These are phyloP conservation scores for Bombylius discolor DNA, from an alignment of 2,888 invertebrate species.

Conservation along the genomic window DNA sequence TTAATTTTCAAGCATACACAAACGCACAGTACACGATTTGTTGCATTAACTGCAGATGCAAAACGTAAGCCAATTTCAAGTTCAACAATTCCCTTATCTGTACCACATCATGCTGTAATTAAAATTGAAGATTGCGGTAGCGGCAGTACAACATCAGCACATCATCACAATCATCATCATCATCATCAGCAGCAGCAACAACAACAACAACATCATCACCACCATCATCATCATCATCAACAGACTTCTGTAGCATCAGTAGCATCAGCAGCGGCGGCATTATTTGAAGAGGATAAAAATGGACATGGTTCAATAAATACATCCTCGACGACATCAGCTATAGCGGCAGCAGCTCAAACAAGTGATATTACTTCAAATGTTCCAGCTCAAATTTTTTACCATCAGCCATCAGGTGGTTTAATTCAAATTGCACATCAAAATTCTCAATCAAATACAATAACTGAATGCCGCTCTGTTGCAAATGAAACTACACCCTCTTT, in stretches of 20 bases:
- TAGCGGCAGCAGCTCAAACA: conserved; percentile 15
- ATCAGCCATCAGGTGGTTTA: conserved; percentile 13
- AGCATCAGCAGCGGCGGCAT: conserved; percentile 20
- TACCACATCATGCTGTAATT: conserved; percentile 45
- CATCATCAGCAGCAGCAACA: conserved; percentile 16
- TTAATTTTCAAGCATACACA: conserved; percentile 39
- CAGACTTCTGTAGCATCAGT: conserved; percentile 22
- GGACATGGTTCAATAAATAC: neutral
- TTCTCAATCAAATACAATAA: conserved; percentile 3
- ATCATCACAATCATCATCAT: conserved; percentile 27
- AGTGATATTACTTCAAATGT: conserved; percentile 12
- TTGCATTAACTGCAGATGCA: conserved; percentile 45
- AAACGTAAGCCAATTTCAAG: conserved; percentile 35
- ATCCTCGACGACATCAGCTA: conserved; percentile 16
- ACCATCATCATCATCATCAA: conserved; percentile 23
- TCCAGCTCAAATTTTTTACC: conserved; percentile 15
- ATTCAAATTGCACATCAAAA: conserved; percentile 15
- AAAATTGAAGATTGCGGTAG: conserved; percentile 53
- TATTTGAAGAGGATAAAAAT: conserved; percentile 19
- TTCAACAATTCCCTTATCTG: conserved; percentile 25
- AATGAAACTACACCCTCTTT: conserved; percentile 6
- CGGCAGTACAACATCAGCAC: conserved; percentile 22
- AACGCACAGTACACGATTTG: conserved; percentile 53
- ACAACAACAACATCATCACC: conserved; percentile 15
- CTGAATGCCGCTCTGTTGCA: conserved; percentile 8